Evolutionary conservation across 2,888 invertebrate species (phyloP).

Genomic region (Platypus cylindrus): DNA sequence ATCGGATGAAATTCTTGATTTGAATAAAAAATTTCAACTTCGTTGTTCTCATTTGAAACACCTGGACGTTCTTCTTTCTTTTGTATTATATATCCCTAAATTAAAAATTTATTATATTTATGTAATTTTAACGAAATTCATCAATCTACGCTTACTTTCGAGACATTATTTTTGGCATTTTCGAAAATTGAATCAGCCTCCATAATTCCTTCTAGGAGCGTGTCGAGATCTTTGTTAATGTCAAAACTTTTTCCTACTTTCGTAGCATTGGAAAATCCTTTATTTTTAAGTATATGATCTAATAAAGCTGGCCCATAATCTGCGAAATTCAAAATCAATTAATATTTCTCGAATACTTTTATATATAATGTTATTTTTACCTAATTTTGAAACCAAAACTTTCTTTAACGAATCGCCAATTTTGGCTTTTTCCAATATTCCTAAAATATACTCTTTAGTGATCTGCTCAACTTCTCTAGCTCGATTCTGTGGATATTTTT

Average conservation of each 20-base stretch:
- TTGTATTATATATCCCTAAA: constrained; percentile 72
- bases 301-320: constrained; percentile 87
- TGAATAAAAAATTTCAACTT: constrained; percentile 48
- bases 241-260: constrained; percentile 57
- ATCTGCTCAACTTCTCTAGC: constrained; percentile 53
- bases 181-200: constrained; percentile 55
- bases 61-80: constrained; percentile 62
- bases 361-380: constrained; percentile 35
- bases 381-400: constrained; percentile 65
- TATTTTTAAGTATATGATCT: constrained; percentile 72
- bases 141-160: constrained; percentile 39
- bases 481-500: constrained; percentile 75
- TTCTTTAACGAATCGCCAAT: constrained; percentile 69
- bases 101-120: neutral
- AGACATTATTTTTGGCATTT: constrained; percentile 38
- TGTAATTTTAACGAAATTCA: constrained; percentile 1
- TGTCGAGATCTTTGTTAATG: constrained; percentile 45
- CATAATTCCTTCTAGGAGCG: constrained; percentile 50
- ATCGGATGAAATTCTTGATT: constrained; percentile 93
- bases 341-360: too few relatives aligned
- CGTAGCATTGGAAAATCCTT: constrained; percentile 49
- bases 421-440: constrained; percentile 50
- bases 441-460: constrained; percentile 40
- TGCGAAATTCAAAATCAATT: constrained; percentile 27
- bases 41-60: constrained; percentile 35